These are phyloP conservation scores for Heliconius aoede DNA, from an alignment of 2,888 invertebrate species.

Conservation along the genomic window DNA sequence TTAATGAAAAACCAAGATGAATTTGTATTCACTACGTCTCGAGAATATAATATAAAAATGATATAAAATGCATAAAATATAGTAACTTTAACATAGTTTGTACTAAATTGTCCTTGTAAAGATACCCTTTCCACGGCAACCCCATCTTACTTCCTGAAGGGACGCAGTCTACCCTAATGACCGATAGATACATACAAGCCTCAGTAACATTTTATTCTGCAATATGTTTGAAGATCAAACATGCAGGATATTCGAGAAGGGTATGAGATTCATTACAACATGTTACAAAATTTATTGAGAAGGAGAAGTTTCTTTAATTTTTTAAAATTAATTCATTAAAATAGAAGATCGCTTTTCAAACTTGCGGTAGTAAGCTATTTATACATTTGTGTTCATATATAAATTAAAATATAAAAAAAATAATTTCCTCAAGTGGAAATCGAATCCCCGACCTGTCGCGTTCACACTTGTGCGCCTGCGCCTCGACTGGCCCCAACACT, in stretches of 20 bases:
- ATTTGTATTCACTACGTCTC: too few relatives aligned
- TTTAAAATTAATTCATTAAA: not conserved
- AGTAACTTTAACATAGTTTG: not conserved
- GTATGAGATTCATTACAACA: not conserved
- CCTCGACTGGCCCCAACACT: not conserved
- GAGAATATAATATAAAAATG: not conserved
- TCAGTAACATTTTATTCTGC: not conserved
- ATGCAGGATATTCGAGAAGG: not conserved
- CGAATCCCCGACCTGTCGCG: not conserved
- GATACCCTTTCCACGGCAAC: not conserved
- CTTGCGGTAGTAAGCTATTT: too few relatives aligned
- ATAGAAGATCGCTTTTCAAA: not conserved
- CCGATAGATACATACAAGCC: constrained; percentile 11
- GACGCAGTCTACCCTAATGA: constrained; percentile 15
- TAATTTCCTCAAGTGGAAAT: not conserved
- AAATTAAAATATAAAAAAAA: not conserved
- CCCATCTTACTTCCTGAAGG: not conserved
- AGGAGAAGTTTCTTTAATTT: not conserved
- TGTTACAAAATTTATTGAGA: not conserved
- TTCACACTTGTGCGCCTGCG: not conserved
- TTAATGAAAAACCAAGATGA: too few relatives aligned
- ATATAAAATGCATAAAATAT: not conserved
- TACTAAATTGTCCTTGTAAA: not conserved
- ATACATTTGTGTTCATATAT: too few relatives aligned
- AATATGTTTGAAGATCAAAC: constrained; percentile 12